Conservation (phyloP, 1,140 invertebrate genomes). For the Sinella curviseta region DNA sequence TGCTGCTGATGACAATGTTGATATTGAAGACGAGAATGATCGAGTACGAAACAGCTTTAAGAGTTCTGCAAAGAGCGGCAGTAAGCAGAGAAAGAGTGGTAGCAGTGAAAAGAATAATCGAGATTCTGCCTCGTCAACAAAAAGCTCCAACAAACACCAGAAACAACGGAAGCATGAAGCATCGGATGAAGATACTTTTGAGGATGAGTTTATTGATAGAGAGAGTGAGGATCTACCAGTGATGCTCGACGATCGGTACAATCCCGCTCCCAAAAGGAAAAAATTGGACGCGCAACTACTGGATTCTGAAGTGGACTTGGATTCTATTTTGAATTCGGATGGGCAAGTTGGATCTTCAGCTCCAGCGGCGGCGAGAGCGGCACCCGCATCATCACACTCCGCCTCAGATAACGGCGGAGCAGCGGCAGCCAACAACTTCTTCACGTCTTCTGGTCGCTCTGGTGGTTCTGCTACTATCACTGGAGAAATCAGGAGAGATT, state of each 20-base stretch:
- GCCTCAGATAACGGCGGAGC: background rate
- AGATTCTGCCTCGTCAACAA: constrained; percentile 5
- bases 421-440: background rate
- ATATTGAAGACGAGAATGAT: background rate
- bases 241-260: background rate
- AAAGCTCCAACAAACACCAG: background rate
- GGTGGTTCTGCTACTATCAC: background rate
- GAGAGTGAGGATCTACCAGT: background rate
- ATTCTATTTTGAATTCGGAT: constrained; percentile 36
- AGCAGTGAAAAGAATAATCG: background rate
- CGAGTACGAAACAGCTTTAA: background rate
- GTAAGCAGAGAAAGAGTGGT: background rate
- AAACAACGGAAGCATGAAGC: background rate
- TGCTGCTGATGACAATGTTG: background rate
- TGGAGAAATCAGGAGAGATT: constrained; percentile 23
- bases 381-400: background rate
- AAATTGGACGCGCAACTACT: constrained; percentile 16
- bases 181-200: background rate
- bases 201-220: background rate
- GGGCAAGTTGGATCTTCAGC: background rate
- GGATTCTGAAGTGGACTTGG: constrained; percentile 25
- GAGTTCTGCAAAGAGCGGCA: background rate
- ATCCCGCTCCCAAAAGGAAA: background rate
- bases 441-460: background rate
- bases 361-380: background rate